Evolutionary conservation across 2,888 invertebrate genomes (phyloP).

Genomic region (Watsonalla cultraria): DNA sequence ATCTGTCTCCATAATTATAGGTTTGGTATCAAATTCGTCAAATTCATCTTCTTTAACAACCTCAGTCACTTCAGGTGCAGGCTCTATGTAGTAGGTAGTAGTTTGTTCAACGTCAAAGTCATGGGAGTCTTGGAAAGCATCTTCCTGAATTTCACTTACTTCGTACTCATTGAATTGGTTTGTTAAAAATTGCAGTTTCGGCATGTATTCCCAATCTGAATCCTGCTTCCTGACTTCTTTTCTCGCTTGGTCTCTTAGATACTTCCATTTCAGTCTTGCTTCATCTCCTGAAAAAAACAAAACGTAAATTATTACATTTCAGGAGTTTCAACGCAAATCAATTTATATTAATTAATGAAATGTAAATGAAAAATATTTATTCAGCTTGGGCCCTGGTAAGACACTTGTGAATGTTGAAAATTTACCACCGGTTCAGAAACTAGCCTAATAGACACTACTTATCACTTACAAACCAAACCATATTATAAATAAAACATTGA

Average conservation of each 20-base stretch:
- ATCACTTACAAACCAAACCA: no score
- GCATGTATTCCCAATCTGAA: slow-evolving; percentile 66
- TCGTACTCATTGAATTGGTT: slow-evolving; percentile 71
- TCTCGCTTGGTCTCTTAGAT: slow-evolving; percentile 66
- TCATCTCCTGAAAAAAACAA: slow-evolving; percentile 56
- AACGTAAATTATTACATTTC: neutral
- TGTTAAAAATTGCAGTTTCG: slow-evolving; percentile 61
- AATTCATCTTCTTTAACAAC: slow-evolving; percentile 63
- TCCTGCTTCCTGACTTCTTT: slow-evolving; percentile 65
- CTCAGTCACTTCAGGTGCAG: slow-evolving; percentile 22
- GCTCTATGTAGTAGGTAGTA: slow-evolving; percentile 49
- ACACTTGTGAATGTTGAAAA: no score
- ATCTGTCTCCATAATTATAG: slow-evolving; percentile 68
- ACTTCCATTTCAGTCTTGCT: slow-evolving; percentile 71
- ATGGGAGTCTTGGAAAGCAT: slow-evolving; percentile 29
- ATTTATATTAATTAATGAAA: no score
- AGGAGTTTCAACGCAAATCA: no score
- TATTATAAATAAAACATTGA: no score
- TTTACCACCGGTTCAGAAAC: no score
- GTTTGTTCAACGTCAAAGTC: slow-evolving; percentile 49
- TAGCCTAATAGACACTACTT: no score
- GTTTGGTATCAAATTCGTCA: slow-evolving; percentile 70
- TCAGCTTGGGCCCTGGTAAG: no score
- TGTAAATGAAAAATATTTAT: no score
- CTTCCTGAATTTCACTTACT: slow-evolving; percentile 44